These are phyloP conservation scores for Hemibagrus guttatus DNA, from an alignment of 2,797 vertebrate genomes.

Conservation along the genomic window DNA sequence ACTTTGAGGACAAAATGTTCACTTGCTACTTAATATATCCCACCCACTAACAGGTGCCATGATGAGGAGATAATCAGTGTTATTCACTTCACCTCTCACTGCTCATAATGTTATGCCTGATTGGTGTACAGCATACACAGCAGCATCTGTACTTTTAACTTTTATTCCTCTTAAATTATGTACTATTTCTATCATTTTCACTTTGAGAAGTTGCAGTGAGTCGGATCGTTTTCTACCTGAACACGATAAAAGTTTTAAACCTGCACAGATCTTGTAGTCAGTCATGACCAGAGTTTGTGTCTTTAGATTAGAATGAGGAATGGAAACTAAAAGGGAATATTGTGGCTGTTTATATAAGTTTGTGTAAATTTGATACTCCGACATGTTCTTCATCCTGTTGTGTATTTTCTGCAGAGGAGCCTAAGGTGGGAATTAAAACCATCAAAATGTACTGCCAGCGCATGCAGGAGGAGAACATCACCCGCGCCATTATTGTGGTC, in stretches of 20 bases:
- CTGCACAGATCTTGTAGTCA: neutral
- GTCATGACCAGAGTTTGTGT: neutral
- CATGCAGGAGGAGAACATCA: slow-evolving; percentile 99
- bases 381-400: neutral
- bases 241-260: neutral
- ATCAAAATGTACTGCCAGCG: slow-evolving; percentile 99
- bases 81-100: too few relatives aligned
- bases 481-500: slow-evolving; percentile 90
- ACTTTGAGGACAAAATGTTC: too few relatives aligned
- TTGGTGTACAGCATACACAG: neutral
- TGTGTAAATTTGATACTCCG: neutral
- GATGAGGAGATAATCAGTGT: too few relatives aligned
- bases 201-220: neutral
- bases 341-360: neutral
- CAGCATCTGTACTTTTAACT: neutral
- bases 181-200: neutral
- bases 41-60: too few relatives aligned
- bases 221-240: neutral
- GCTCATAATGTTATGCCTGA: too few relatives aligned
- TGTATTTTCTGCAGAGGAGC: slow-evolving; percentile 81
- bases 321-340: neutral
- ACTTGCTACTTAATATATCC: too few relatives aligned
- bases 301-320: neutral
- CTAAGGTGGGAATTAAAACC: slow-evolving; percentile 97
- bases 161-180: too few relatives aligned